Base-by-base conservation (phyloP, 2,797 vertebrate species). In the Lacerta bilineata region DNA sequence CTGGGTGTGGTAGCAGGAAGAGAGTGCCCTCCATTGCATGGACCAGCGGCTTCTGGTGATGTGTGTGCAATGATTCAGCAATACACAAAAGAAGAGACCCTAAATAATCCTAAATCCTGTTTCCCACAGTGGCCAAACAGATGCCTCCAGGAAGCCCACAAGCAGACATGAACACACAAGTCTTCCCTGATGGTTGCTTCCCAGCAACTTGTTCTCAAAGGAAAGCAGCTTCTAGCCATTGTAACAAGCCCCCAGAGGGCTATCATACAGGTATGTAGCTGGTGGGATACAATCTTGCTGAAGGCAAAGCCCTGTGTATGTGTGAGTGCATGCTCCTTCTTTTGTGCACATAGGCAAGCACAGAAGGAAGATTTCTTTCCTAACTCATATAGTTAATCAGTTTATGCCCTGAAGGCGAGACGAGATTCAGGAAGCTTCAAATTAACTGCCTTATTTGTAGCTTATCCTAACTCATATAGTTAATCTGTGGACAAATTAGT, bases 401-500 rank as follows among this genome's bases (percentile, higher is more conserved):
- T 43, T 87, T 86, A 33, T 83, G 68, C n/a, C 6, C 77, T 75
- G 71, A 86, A 88, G 77, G 25, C 10, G n/a, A n/a, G n/a, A n/a
- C 29, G 25, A 91, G 77, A 68, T 61, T 88, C 20, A 83, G n/a
- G n/a, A n/a, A n/a, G n/a, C n/a, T n/a, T n/a, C n/a, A n/a, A n/a
- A 36, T 88, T 87, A 90, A 50, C 20, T 68, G n/a, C 90, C 55
- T 88, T 84, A 78, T 86, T 81, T 93, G 85, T 25, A 84, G 23
- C n/a, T n/a, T n/a, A n/a, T n/a, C n/a, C n/a, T n/a, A n/a, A n/a
- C n/a, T n/a, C n/a, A n/a, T n/a, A n/a, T n/a, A n/a, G n/a, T n/a
- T n/a, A n/a, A n/a, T n/a, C n/a, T 93, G 87, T 90, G 80, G 83
- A 86, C n/a, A n/a, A 87, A 77, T 76, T 86, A 43, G 75, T 86